phyloP scores from a whole-genome alignment of 2,888 invertebrate species.

The Phyto melanocephala region DNA sequence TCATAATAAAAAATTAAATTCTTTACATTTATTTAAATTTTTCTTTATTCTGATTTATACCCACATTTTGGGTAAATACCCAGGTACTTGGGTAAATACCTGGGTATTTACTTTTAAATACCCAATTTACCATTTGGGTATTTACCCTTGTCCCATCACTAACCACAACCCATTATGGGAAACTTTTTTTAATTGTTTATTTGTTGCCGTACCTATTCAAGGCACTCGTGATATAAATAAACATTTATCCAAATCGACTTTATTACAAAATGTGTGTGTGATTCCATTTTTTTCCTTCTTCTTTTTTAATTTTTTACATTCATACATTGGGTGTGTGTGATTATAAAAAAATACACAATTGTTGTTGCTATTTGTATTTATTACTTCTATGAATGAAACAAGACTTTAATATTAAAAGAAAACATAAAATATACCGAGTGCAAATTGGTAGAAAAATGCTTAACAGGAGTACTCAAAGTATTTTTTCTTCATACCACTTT shows the following conservation, averaged over 20 bases:
- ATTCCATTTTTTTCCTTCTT: neutral
- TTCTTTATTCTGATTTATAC: too few species aligned
- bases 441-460: slow-evolving; percentile 16
- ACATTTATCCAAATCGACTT: neutral
- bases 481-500: neutral
- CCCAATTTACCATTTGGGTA: too few species aligned
- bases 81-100: too few species aligned
- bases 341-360: slow-evolving; percentile 6
- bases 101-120: too few species aligned
- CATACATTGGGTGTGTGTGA: neutral
- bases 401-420: slow-evolving; percentile 21
- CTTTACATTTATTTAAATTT: too few species aligned
- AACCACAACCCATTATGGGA: too few species aligned
- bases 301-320: neutral
- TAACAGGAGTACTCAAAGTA: neutral
- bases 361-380: neutral
- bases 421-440: neutral
- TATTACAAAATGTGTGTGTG: neutral
- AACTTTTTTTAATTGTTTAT: too few species aligned
- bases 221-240: neutral
- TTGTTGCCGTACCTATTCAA: neutral
- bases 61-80: too few species aligned
- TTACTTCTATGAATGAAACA: neutral
- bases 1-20: too few species aligned
- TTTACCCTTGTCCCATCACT: too few species aligned